Evolutionary conservation across 1,140 invertebrate genomes (phyloP), one percentile per base, ranked within the genome.

Genomic region (Pantala flavescens): DNA sequence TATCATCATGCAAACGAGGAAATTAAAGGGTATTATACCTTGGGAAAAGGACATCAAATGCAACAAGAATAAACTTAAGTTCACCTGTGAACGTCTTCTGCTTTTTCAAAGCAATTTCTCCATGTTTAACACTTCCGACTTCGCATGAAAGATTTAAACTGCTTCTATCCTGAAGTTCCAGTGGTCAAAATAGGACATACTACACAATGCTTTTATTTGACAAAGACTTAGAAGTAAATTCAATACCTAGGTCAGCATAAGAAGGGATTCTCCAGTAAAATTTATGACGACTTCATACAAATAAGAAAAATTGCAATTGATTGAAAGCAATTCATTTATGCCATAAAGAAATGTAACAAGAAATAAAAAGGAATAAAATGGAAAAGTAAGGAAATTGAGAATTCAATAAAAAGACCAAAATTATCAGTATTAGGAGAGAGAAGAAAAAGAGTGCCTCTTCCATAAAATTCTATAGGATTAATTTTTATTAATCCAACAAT

Each of bases 1-100:
- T 2, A 36, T 36, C 14, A 16, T 1, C 49, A 63, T 63, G 49
- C 49, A 63, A 3, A 63, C n/a, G 12, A 63, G 49, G 49, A 63
- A 63, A 19, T 19, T 63, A 19, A 21, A 19, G 12, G 16, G 49
- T 1, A 1, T 7, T 63, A 16, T 63, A 1, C 49, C 49, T 21
- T 63, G 16, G n/a, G n/a, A 21, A 63, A 14, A 63, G 49, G 49
- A 63, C 49, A 63, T 21, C 49, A 63, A 63, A 63, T 19, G 49
- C 5, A 63, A 21, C 49, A 63, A 63, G n/a, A 63, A 19, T 19
- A 63, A 63, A 16, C 14, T 63, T 16, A 21, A 12, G 49, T 63
- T 63, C 49, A 63, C 49, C 49, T 63, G 49, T 63, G 49, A 63
- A 63, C n/a, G 49, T 63, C 49, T 63, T 63, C 49, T 19, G 49